These are phyloP conservation scores for Hydroisotoma schaefferi DNA, from an alignment of 2,888 invertebrate genomes.

Conservation along the genomic window DNA sequence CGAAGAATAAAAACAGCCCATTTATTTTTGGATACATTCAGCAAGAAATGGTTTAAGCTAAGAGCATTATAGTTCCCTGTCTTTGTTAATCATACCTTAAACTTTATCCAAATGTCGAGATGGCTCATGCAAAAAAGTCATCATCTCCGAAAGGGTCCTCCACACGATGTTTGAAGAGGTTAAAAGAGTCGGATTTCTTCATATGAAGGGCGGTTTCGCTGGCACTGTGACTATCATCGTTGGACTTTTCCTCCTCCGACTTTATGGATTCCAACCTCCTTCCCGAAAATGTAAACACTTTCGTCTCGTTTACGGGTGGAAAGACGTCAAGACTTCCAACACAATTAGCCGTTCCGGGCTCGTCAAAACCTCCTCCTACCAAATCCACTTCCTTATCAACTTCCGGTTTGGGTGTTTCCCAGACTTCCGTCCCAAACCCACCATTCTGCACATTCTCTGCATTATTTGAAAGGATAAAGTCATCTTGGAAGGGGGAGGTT, in stretches of 20 bases:
- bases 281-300: constrained; percentile 9
- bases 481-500: not conserved
- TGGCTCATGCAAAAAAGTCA: constrained; percentile 60
- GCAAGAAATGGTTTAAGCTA: too few species aligned
- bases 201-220: constrained; percentile 56
- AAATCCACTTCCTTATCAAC: too few species aligned
- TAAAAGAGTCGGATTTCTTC: constrained; percentile 83
- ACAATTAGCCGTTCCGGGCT: not conserved
- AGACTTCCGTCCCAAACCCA: not conserved
- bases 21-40: too few species aligned
- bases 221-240: constrained; percentile 48
- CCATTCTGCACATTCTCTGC: not conserved
- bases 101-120: too few species aligned
- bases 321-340: constrained; percentile 39
- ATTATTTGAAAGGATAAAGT: too few species aligned
- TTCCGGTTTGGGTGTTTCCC: too few species aligned
- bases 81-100: too few species aligned
- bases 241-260: constrained; percentile 46
- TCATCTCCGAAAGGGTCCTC: constrained; percentile 82
- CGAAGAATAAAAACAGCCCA: too few species aligned
- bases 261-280: constrained; percentile 45
- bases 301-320: constrained; percentile 37
- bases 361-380: not conserved
- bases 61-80: too few species aligned
- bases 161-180: constrained; percentile 78